These are phyloP conservation scores for Atherinosoma microstoma DNA, from an alignment of 2,797 vertebrate species.

Conservation along the genomic window DNA sequence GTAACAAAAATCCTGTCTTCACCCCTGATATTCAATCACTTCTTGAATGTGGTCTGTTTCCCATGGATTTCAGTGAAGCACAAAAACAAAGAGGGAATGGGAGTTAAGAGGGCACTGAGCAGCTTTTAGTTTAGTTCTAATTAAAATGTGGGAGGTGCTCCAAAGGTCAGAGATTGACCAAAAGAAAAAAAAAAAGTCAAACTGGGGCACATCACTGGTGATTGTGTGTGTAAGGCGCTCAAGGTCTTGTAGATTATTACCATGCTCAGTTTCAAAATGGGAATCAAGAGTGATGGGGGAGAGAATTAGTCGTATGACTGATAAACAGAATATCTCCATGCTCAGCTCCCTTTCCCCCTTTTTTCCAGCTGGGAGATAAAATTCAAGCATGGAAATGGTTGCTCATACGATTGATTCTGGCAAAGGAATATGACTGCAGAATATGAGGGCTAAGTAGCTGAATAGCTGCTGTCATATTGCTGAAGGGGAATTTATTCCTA, in stretches of 20 bases:
- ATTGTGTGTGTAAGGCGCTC: slow-evolving; percentile 53
- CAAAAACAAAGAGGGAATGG: slow-evolving; percentile 51
- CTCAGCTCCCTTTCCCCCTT: slow-evolving; percentile 24
- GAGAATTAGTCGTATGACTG: slow-evolving; percentile 66
- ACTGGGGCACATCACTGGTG: slow-evolving; percentile 26
- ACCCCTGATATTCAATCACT: slow-evolving; percentile 59
- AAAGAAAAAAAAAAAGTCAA: slow-evolving; percentile 1
- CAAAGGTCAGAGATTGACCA: slow-evolving; percentile 72
- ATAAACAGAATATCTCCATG: slow-evolving; percentile 65
- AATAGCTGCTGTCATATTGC: slow-evolving; percentile 75
- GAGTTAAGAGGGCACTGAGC: slow-evolving; percentile 24
- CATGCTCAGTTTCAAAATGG: slow-evolving; percentile 63
- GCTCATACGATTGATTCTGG: slow-evolving; percentile 72
- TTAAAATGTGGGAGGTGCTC: slow-evolving; percentile 67
- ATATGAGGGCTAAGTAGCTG: slow-evolving; percentile 67
- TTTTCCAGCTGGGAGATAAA: slow-evolving; percentile 64
- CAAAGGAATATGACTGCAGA: slow-evolving; percentile 64
- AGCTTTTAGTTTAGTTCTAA: slow-evolving; percentile 64
- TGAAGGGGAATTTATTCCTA: slow-evolving; percentile 68
- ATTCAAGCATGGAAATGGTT: slow-evolving; percentile 64
- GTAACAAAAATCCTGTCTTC: slow-evolving; percentile 55
- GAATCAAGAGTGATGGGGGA: slow-evolving; percentile 44
- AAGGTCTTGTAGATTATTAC: slow-evolving; percentile 67
- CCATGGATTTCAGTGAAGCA: slow-evolving; percentile 49
- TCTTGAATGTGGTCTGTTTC: slow-evolving; percentile 58